A percentile compares a stretch with the other conserved stretches of the same genome.
These are phyloP conservation scores for Anseranas semipalmata DNA, from an alignment of 2,113 vertebrate species.

Conservation along the genomic window DNA sequence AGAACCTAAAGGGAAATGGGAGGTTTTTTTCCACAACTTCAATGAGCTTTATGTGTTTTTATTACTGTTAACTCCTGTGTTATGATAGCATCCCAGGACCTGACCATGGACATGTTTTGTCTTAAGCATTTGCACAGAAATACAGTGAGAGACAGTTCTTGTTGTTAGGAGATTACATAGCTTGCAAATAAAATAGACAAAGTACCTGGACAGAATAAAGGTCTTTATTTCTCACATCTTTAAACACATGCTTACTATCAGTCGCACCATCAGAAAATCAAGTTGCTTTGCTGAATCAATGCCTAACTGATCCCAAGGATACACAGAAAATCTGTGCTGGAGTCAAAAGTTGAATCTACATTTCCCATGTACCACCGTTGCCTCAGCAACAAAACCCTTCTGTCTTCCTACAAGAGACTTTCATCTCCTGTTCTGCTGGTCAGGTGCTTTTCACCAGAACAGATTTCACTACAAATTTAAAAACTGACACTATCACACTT, in stretches of 20 bases:
- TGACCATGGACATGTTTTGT: not conserved
- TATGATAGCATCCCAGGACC: not conserved
- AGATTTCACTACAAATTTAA: conserved; percentile 1
- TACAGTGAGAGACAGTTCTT: not conserved
- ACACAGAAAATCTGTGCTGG: not conserved
- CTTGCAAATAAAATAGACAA: not conserved
- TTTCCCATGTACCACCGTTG: not conserved
- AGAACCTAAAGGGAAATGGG: not conserved
- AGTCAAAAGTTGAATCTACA: not conserved
- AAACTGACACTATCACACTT: not conserved
- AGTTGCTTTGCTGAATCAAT: not conserved
- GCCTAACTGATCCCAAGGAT: not conserved
- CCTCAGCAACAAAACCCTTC: conserved; percentile 14
- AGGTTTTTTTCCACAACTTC: not conserved
- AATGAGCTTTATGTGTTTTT: not conserved
- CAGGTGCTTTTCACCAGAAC: conserved; percentile 22
- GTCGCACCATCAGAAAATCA: not conserved
- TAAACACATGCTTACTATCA: not conserved
- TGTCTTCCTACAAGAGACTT: not conserved
- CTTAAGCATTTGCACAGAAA: not conserved
- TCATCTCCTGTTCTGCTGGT: not conserved
- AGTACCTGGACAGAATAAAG: not conserved
- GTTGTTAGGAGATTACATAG: not conserved
- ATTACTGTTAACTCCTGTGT: not conserved
- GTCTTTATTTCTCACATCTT: rapidly evolving